Base-by-base conservation (phyloP, 2,888 invertebrate species). In the Ormyrus rosae region DNA sequence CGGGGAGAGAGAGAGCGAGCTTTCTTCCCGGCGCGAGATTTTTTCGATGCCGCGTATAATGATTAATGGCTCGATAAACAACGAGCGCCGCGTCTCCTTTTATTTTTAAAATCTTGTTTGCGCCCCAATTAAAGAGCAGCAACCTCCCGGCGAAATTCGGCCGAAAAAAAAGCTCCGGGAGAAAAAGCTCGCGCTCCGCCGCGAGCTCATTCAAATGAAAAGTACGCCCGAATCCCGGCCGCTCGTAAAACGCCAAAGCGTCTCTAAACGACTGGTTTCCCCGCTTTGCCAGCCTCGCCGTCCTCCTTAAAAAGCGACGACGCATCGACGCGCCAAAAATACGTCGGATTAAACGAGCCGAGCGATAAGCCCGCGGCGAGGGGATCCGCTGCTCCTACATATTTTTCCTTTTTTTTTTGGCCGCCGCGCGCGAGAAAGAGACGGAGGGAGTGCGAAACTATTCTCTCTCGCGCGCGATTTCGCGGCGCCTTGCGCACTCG, bases 321-420 rank as follows among this genome's bases (percentile, higher is more conserved):
- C 82, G 83, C 84, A 78, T 85, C 83, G 84, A 83, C 73, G 71
- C 83, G 55, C 60, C 60, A 61, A 76, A 76, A 71, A 64, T 75
- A 71, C 70, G n/a, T 45, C 63, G 76, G 65, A 79, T 75, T 81
- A 81, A 81, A 76, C 79, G 81, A 73, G 51, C 63, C 64, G 73
- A 64, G 69, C 72, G 78, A 77, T 73, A 74, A 67, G 53, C 70
- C 45, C 55, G 69, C 50, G 8, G 34, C 34, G 34, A 4, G 34
- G 34, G 2, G 34, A 34, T 34, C 34, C 34, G 60, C 8, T n/a
- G 7, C 9, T 9, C 58, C 9, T 67, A 51, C 19, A 1, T 13
- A 13, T 34, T 74, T 67, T 65, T 55, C 9, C 13, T 51, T 6
- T 68, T 56, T 68, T 56, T 56, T 61, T 3, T 53, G 55, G 60